phyloP scores from a whole-genome alignment of 1,140 invertebrate species.

The Dolichoris vasculosae region DNA sequence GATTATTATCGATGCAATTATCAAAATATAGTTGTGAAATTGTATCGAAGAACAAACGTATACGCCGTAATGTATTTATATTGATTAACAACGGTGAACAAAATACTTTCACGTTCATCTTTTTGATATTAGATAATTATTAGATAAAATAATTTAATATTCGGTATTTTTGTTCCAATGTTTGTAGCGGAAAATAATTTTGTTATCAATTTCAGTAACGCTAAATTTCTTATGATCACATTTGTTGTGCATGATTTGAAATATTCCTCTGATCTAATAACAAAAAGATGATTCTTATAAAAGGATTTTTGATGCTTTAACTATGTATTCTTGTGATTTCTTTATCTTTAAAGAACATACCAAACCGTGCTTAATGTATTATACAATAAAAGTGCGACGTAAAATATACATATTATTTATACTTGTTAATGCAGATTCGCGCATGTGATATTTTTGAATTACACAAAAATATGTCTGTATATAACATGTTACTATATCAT shows the following conservation, averaged over 20 bases:
- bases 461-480: constrained; percentile 59
- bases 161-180: background rate
- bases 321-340: constrained; percentile 25
- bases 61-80: background rate
- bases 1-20: constrained; percentile 27
- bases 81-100: background rate
- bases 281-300: background rate
- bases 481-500: constrained; percentile 13
- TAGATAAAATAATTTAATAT: background rate
- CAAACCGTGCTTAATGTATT: constrained; percentile 58
- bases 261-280: background rate
- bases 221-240: background rate
- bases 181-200: background rate
- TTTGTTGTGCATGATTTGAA: background rate
- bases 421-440: constrained; percentile 10
- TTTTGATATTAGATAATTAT: background rate
- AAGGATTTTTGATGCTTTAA: constrained; percentile 8
- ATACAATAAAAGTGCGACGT: constrained; percentile 61
- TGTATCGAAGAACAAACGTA: background rate
- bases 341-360: constrained; percentile 19
- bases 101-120: background rate
- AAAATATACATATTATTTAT: constrained; percentile 57
- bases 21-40: constrained; percentile 7
- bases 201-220: background rate
- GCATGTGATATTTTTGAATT: constrained; percentile 53